Evolutionary conservation across 2,797 vertebrate genomes (phyloP), one percentile per base, ranked within the genome.

Genomic region (Synaphobranchus kaupii): DNA sequence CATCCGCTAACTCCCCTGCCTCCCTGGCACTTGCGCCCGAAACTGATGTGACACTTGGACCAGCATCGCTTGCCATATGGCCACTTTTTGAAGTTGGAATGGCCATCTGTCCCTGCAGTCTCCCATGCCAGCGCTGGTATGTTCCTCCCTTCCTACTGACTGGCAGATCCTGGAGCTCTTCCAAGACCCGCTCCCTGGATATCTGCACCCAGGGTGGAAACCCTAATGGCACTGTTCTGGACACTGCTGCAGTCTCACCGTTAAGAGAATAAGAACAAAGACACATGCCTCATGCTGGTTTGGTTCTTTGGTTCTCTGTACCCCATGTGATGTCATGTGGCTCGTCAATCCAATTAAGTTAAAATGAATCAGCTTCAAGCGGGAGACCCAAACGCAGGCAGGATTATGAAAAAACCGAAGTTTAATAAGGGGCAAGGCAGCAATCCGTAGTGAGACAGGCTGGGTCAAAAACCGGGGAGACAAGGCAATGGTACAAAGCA

Each of bases 31-130:
- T 44, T 17, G 7, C 20, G 39, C 17, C 22, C 44, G n/a, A 44
- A 85, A 50, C 66, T 68, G 63, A 85, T 80, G 73, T 66, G 87
- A 85, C 83, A 63, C 84, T 85, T 87, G 86, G 83, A 87, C 66
- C 54, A 31, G 20, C 50, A 17, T 84, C 50, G 34, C 54, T 56
- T 76, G 54, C 86, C 86, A 78, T 87, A 58, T 78, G 83, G 86
- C 48, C 83, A 76, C 68, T 87, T 58, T 58, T 80, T 85, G 54
- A 50, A 81, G 56, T 66, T 80, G 56, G 58, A 48, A 31, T 22
- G 4, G 44, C 87, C 47, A 28, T 81, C 87, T 88, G 84, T 56
- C 47, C 71, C 56, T 31, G 22, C 25, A 25, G 47, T 81, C 2
- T n/a, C 47, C 47, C 78, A n/a, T 34, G 78, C 78, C 78, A 81